A percentile compares a stretch with the other conserved stretches of the same genome.
Evolutionary conservation across 2,888 invertebrate species (phyloP).

Genomic region (Sinelater perroti): DNA sequence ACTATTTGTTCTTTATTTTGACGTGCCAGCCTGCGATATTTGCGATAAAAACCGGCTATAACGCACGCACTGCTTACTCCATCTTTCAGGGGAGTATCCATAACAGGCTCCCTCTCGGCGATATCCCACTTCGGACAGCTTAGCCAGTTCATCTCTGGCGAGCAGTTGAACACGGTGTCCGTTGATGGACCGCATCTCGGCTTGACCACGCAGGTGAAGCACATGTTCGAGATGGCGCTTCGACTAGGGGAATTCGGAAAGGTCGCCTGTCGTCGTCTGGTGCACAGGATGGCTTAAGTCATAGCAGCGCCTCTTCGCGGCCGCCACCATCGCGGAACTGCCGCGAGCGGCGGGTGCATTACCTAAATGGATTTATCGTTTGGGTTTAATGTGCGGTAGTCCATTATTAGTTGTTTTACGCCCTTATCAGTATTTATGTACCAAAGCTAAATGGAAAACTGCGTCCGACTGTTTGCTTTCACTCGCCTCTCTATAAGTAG

Average conservation of each 20-base stretch:
- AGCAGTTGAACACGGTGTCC: background rate
- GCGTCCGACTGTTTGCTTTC: slow-evolving; percentile 5
- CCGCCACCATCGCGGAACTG: too few species aligned
- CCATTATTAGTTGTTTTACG: slow-evolving; percentile 1
- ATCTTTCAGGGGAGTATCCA: background rate
- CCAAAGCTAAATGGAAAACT: background rate
- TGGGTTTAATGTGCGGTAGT: background rate
- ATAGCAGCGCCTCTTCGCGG: too few species aligned
- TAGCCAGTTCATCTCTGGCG: background rate
- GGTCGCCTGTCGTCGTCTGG: too few species aligned
- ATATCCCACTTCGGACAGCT: background rate
- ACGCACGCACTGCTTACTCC: background rate
- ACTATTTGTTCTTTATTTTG: too few species aligned
- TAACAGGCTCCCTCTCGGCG: background rate
- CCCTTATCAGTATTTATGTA: slow-evolving; percentile 4
- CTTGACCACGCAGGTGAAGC: background rate
- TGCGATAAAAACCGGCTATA: too few species aligned
- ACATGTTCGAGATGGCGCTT: slow-evolving; percentile 1
- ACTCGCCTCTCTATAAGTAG: background rate
- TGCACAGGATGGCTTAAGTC: too few species aligned
- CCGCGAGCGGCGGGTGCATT: too few species aligned
- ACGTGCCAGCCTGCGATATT: too few species aligned
- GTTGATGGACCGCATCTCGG: background rate
- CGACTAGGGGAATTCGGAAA: too few species aligned
- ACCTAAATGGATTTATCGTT: too few species aligned